Conservation (phyloP, 1,140 invertebrate species). For the Musca domestica region DNA sequence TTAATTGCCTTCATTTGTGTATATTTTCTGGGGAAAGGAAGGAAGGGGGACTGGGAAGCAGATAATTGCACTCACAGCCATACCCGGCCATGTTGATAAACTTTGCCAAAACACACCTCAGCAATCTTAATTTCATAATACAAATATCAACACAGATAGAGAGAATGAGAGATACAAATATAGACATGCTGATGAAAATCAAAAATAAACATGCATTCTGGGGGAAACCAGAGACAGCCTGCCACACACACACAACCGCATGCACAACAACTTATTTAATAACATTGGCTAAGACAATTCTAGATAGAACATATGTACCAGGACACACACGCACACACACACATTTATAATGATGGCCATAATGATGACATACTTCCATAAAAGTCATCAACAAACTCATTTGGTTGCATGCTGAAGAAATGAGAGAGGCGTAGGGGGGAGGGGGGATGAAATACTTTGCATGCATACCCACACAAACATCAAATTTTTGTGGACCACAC, state of each 20-base stretch:
- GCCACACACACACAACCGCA: neutral
- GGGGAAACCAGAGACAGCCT: neutral
- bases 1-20: slow-evolving; percentile 18
- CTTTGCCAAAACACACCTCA: neutral
- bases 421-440: neutral
- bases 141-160: neutral
- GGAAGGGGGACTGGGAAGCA: neutral
- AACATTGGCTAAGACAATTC: neutral
- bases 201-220: neutral
- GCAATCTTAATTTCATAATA: slow-evolving; percentile 9
- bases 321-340: neutral
- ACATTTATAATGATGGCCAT: neutral
- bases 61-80: neutral
- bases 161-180: neutral
- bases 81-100: neutral
- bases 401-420: neutral
- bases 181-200: neutral
- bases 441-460: too few relatives aligned
- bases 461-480: neutral
- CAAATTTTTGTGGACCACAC: neutral
- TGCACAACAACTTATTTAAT: slow-evolving; percentile 12
- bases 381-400: slow-evolving; percentile 20
- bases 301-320: neutral
- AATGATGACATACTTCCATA: slow-evolving; percentile 12
- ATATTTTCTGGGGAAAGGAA: neutral